Percentiles rank a stretch among this genome's conserved stretches.
Conservation (phyloP, 2,888 invertebrate species). For the Lepetodrilus schrolli region DNA sequence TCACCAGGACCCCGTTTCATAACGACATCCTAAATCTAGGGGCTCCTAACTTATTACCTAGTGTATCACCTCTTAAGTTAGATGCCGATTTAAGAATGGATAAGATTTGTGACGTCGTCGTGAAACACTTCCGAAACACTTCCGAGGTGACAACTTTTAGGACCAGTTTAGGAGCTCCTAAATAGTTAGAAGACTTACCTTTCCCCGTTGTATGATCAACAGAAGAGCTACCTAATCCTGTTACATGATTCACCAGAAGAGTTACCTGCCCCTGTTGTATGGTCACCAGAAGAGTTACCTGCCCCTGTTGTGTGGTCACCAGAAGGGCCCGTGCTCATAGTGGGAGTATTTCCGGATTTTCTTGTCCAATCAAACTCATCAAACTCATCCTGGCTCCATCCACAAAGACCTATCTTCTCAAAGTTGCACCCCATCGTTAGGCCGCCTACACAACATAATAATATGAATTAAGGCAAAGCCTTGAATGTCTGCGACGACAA, state of each 20-base stretch:
- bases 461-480: no score
- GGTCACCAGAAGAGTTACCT: no score
- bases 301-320: conserved; percentile 54
- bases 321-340: conserved; percentile 56
- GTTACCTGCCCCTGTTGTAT: not conserved
- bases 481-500: no score
- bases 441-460: conserved; percentile 30
- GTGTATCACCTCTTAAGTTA: no score
- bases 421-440: conserved; percentile 52
- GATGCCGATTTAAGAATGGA: no score
- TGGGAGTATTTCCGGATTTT: conserved; percentile 49
- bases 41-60: no score
- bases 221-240: conserved; percentile 3
- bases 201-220: not conserved
- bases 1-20: no score
- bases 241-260: conserved; percentile 60
- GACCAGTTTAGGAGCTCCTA: not conserved
- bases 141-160: no score
- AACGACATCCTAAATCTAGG: no score
- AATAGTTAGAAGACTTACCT: not conserved
- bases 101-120: no score
- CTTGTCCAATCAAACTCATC: conserved; percentile 62
- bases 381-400: conserved; percentile 55
- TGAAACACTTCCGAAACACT: no score
- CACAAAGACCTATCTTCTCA: conserved; percentile 55